Conservation (phyloP, 64 coral and sea anemone species). For the Pocillopora verrucosa region DNA sequence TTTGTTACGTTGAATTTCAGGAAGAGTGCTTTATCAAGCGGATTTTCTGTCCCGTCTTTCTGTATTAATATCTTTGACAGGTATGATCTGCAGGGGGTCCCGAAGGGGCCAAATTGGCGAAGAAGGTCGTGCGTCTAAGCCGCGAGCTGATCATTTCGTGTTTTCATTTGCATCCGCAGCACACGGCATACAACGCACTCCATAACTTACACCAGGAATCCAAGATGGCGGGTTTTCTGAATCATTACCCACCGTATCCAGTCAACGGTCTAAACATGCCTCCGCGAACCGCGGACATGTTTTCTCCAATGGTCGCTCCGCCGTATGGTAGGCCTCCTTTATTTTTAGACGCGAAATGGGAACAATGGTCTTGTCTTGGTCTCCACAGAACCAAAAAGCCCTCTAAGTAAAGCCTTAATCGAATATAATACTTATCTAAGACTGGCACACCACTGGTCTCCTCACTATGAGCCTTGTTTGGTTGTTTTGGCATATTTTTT, state of each 20-base stretch:
- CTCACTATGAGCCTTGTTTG: background rate
- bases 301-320: conserved; percentile 83
- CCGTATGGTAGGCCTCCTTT: conserved; percentile 72
- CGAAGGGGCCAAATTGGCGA: conserved; percentile 52
- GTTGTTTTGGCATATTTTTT: conserved; percentile 4
- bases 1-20: conserved; percentile 56
- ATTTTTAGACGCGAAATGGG: conserved; percentile 15
- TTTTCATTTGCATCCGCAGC: conserved; percentile 63
- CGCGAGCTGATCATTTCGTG: conserved; percentile 45
- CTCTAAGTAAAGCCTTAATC: too few relatives aligned
- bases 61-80: conserved; percentile 82
- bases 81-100: conserved; percentile 76
- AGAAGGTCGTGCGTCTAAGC: conserved; percentile 63
- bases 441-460: background rate
- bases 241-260: conserved; percentile 84
- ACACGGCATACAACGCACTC: conserved; percentile 33
- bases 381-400: background rate
- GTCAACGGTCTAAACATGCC: conserved; percentile 80
- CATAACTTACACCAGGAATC: conserved; percentile 30
- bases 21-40: conserved; percentile 70
- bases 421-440: too few relatives aligned
- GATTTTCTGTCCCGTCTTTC: conserved; percentile 79
- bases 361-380: background rate
- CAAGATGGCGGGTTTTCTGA: conserved; percentile 91
- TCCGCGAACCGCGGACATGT: conserved; percentile 83